phyloP scores from a whole-genome alignment of 1,140 invertebrate species.

The Drosophila kanapiae region DNA sequence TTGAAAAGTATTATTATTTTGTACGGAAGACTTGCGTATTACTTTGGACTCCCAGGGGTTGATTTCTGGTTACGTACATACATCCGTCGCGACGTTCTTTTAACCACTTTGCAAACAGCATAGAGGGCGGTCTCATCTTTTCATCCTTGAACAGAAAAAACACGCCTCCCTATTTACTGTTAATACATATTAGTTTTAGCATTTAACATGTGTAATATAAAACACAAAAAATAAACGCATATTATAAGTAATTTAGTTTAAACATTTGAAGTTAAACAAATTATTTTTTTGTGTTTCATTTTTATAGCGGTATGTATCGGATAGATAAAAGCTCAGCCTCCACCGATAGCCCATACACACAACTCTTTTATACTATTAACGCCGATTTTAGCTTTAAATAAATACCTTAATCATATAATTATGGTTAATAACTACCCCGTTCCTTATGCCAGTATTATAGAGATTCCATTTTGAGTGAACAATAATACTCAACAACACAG shows the following conservation, averaged over 20 bases:
- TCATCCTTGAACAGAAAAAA: constrained; percentile 37
- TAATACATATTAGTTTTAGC: neutral
- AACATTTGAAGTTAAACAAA: no score
- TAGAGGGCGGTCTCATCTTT: constrained; percentile 40
- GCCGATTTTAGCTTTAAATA: no score
- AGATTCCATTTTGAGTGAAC: neutral
- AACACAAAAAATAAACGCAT: no score
- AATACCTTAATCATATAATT: no score
- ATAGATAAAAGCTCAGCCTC: no score
- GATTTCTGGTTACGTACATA: constrained; percentile 27
- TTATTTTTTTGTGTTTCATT: no score
- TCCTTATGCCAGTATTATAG: no score
- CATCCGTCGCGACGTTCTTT: constrained; percentile 30
- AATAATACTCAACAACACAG: neutral
- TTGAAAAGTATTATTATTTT: constrained; percentile 12
- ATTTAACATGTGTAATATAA: neutral
- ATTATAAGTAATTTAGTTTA: no score
- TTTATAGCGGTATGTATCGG: no score
- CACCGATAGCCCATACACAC: no score
- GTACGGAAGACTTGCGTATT: neutral
- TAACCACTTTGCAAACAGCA: constrained; percentile 28
- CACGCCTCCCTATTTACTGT: constrained; percentile 38
- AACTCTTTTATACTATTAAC: no score
- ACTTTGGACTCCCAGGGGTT: constrained; percentile 47
- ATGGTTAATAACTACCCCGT: no score